Conservation (phyloP, 2,888 invertebrate genomes). For the Dichetophora obliterata region DNA sequence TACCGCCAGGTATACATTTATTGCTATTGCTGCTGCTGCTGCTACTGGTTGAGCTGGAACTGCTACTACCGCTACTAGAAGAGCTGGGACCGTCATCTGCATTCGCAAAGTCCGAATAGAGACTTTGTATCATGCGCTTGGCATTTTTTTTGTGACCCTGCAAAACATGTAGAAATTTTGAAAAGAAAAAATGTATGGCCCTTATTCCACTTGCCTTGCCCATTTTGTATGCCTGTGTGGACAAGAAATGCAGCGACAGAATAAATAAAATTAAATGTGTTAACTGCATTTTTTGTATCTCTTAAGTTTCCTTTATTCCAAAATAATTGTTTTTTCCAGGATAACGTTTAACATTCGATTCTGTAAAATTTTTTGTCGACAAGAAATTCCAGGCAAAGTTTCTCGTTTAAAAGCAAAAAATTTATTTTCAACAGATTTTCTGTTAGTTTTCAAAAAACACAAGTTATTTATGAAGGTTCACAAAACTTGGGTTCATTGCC, state of each 20-base stretch:
- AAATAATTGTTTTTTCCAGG: conserved; percentile 12
- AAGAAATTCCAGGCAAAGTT: neutral
- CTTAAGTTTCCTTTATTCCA: neutral
- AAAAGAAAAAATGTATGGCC: neutral
- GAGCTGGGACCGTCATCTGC: neutral
- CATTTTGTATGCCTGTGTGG: conserved; percentile 33
- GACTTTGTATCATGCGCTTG: conserved; percentile 42
- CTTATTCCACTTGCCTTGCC: conserved; percentile 25
- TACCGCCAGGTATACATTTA: conserved; percentile 69
- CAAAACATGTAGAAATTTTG: neutral
- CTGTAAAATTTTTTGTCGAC: conserved; percentile 26
- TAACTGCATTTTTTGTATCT: neutral
- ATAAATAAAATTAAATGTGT: conserved; percentile 10
- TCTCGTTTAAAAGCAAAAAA: neutral
- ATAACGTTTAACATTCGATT: conserved; percentile 19
- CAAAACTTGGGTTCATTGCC: too few species aligned
- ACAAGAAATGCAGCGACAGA: conserved; percentile 5
- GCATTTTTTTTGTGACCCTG: conserved; percentile 40
- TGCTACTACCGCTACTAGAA: conserved; percentile 71
- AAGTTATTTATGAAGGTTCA: neutral
- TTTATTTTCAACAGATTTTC: neutral
- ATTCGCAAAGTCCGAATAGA: conserved; percentile 40
- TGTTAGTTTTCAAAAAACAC: neutral
- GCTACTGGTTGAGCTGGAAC: conserved; percentile 70
- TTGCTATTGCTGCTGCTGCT: neutral